A percentile compares a stretch with the other conserved stretches of the same genome.
phyloP scores from a whole-genome alignment of 2,113 vertebrate species.

The Dipodomys stephensi region DNA sequence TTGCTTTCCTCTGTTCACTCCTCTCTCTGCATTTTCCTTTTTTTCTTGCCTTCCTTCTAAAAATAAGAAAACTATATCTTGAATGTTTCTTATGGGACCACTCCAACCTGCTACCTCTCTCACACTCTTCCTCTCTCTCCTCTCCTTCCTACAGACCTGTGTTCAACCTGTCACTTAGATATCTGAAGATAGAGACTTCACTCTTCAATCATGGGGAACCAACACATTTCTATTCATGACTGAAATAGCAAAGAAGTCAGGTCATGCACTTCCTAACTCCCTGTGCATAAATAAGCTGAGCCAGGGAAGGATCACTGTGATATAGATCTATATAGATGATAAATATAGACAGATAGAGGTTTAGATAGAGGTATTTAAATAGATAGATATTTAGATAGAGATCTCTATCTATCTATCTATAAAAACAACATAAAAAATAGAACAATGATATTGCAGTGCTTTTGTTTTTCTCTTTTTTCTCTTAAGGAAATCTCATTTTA shows the following conservation, averaged over 20 bases:
- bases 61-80: neutral
- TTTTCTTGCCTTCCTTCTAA: rapidly evolving
- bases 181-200: neutral
- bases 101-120: rapidly evolving
- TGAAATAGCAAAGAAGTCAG: neutral
- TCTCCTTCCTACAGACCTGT: neutral
- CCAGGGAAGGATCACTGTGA: neutral
- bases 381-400: too few species aligned
- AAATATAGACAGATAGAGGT: too few species aligned
- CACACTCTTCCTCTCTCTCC: neutral
- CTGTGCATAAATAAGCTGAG: neutral
- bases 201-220: neutral
- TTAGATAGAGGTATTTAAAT: too few species aligned
- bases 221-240: neutral
- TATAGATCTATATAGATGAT: too few species aligned
- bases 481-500: conserved; percentile 32
- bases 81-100: neutral
- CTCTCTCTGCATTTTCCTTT: neutral
- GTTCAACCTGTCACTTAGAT: neutral
- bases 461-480: conserved; percentile 35
- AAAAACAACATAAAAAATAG: neutral
- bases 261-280: neutral
- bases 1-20: neutral
- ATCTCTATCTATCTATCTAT: too few species aligned
- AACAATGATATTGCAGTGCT: neutral